Conservation (phyloP, 1,140 invertebrate species). For the Chionoecetes opilio region DNA sequence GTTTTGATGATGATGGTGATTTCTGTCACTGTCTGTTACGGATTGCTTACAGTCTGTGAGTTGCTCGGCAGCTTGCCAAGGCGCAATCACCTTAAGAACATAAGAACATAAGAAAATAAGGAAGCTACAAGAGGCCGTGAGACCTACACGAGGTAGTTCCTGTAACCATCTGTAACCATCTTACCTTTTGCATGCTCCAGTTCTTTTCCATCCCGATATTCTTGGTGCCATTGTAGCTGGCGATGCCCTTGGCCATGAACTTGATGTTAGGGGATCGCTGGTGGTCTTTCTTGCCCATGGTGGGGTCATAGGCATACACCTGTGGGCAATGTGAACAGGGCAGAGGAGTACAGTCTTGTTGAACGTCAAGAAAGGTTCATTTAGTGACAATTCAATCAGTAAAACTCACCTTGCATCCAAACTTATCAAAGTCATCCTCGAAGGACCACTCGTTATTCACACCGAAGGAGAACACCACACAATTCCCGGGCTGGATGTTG, state of each 20-base stretch:
- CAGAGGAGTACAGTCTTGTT: no score
- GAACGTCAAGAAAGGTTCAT: no score
- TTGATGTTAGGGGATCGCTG: slow-evolving; percentile 50
- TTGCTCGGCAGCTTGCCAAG: no score
- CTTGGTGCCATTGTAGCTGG: not conserved
- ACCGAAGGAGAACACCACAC: slow-evolving; percentile 81
- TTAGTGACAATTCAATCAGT: no score
- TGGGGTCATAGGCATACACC: slow-evolving; percentile 82
- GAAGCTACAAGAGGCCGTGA: no score
- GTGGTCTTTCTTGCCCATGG: slow-evolving; percentile 72
- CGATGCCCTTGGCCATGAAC: slow-evolving; percentile 53
- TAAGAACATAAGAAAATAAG: no score
- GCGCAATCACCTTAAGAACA: no score
- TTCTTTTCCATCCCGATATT: not conserved
- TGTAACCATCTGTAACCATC: no score
- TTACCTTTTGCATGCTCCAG: slow-evolving; percentile 16
- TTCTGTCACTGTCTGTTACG: no score
- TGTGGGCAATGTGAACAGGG: slow-evolving; percentile 3
- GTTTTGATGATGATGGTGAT: no score
- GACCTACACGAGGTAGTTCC: no score
- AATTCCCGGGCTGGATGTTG: slow-evolving; percentile 54
- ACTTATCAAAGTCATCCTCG: slow-evolving; percentile 80
- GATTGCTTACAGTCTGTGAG: no score
- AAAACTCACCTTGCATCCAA: slow-evolving; percentile 78
- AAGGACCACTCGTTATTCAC: slow-evolving; percentile 82